Conservation (phyloP, 2,113 vertebrate genomes). For the Ramphastos sulfuratus region DNA sequence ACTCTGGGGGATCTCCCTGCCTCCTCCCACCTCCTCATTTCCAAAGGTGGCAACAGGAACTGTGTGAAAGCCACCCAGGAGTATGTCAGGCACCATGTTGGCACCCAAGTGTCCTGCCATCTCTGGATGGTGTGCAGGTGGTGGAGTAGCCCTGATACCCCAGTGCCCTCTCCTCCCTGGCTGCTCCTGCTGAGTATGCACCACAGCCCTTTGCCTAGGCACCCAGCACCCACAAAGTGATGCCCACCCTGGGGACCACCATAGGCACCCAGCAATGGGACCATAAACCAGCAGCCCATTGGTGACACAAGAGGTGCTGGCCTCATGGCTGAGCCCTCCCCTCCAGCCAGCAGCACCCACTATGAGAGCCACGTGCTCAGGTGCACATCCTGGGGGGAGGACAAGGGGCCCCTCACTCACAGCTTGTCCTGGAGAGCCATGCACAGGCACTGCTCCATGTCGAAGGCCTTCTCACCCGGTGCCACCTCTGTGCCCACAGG, state of each 20-base stretch:
- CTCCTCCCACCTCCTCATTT: not conserved
- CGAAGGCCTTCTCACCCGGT: not conserved
- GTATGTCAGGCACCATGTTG: rapidly evolving
- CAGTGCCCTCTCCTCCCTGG: not conserved
- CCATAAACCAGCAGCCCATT: rapidly evolving
- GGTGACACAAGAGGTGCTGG: rapidly evolving
- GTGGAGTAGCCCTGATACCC: not conserved
- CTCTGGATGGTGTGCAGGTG: not conserved
- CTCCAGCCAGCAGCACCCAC: not conserved
- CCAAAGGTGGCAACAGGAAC: not conserved
- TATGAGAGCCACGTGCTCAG: rapidly evolving
- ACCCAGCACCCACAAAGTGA: not conserved
- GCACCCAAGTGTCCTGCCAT: not conserved
- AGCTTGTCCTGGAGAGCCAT: slow-evolving; percentile 34
- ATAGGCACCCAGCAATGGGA: rapidly evolving
- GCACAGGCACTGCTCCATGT: slow-evolving; percentile 45
- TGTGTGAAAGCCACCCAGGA: not conserved
- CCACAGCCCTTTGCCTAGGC: not conserved
- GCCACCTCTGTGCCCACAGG: not conserved
- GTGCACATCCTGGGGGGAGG: not conserved
- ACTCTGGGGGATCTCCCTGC: not conserved
- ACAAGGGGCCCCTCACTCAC: slow-evolving; percentile 9
- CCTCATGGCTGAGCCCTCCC: rapidly evolving
- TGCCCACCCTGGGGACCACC: not conserved
- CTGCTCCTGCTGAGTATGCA: not conserved